Evolutionary conservation across 2,888 invertebrate genomes (phyloP).

Genomic region (Leptopterna dolabrata): DNA sequence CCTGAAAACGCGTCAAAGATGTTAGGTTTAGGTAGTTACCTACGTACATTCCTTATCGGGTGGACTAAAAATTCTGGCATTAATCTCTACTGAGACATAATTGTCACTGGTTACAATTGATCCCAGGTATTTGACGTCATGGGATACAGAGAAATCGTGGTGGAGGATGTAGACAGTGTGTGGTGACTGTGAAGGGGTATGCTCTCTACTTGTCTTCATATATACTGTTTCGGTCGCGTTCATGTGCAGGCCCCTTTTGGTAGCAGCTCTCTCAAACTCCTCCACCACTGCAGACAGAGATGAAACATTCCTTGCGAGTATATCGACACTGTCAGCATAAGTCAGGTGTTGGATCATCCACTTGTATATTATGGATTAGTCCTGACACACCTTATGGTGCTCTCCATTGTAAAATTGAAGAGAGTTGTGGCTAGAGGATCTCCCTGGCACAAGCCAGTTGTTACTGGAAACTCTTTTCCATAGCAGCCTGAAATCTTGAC

Average conservation of each 20-base stretch:
- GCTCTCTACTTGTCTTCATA: neutral
- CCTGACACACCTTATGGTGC: neutral
- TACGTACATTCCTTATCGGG: no score
- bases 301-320: neutral
- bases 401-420: neutral
- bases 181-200: neutral
- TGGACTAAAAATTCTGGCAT: neutral
- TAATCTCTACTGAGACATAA: neutral
- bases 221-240: neutral
- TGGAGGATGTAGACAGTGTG: neutral
- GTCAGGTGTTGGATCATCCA: constrained; percentile 15
- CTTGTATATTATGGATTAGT: neutral
- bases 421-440: neutral
- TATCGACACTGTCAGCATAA: constrained; percentile 12
- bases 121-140: neutral
- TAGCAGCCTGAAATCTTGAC: no score
- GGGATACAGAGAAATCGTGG: neutral
- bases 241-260: neutral
- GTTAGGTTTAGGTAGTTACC: no score
- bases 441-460: neutral
- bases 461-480: no score
- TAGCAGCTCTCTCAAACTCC: neutral
- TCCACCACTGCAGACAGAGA: neutral
- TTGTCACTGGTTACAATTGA: neutral
- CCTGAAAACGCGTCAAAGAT: no score